Conservation (phyloP, 2,797 vertebrate species). For the Sciaenops ocellatus region DNA sequence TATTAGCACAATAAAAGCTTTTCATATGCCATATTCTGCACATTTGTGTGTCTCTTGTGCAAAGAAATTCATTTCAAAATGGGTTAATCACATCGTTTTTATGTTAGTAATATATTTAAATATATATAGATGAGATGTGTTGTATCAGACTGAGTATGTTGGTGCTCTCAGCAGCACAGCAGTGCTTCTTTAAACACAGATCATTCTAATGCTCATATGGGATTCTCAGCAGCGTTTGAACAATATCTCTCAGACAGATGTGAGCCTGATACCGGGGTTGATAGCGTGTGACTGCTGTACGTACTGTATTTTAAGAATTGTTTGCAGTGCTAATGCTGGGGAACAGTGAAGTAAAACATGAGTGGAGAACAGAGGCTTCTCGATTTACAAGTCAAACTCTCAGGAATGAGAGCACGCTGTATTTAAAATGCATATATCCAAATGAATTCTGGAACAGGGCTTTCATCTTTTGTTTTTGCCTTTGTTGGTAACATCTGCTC, state of each 20-base stretch:
- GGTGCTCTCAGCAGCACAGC: background rate
- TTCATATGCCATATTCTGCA: background rate
- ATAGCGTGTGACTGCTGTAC: slow-evolving; percentile 22
- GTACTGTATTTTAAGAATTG: background rate
- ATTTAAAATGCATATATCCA: slow-evolving; percentile 15
- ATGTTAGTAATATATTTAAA: slow-evolving; percentile 1
- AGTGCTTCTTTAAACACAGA: background rate
- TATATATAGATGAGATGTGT: background rate
- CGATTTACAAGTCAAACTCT: slow-evolving; percentile 14
- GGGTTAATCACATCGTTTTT: slow-evolving; percentile 2
- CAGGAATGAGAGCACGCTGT: background rate
- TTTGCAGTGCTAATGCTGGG: slow-evolving; percentile 1
- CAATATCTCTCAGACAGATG: slow-evolving; percentile 10
- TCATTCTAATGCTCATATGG: background rate
- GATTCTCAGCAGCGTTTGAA: slow-evolving; percentile 27
- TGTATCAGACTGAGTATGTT: background rate
- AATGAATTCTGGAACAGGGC: background rate
- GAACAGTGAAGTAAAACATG: slow-evolving; percentile 14
- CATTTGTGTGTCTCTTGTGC: background rate
- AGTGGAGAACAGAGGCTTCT: background rate
- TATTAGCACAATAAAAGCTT: background rate
- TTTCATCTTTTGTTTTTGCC: slow-evolving; percentile 2
- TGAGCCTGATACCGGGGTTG: slow-evolving; percentile 5
- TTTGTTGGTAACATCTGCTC: slow-evolving; percentile 48
- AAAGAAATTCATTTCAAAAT: background rate